Percentiles rank a stretch among this genome's conserved stretches.
phyloP scores from a whole-genome alignment of 1,140 invertebrate genomes.

The Ericerus pela region DNA sequence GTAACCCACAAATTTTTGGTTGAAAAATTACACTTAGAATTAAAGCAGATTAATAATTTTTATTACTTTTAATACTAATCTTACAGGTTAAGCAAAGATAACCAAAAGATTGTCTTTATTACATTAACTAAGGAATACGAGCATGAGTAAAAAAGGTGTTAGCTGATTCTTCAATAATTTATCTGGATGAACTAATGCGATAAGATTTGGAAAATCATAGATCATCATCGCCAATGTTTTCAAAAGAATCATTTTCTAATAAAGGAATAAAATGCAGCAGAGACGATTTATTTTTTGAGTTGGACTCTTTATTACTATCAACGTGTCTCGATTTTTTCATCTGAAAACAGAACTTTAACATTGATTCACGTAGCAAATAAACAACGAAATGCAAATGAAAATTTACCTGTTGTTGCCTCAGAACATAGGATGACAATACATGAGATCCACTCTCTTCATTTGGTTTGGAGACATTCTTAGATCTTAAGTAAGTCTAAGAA shows the following conservation, averaged over 20 bases:
- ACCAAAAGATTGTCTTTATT: no score
- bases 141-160: no score
- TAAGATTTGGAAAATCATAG: slow-evolving; percentile 19
- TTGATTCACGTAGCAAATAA: not conserved
- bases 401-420: not conserved
- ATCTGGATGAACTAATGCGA: no score
- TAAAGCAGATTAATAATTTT: no score
- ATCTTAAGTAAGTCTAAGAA: slow-evolving; percentile 18
- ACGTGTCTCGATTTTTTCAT: not conserved
- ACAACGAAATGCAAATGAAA: not conserved
- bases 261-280: slow-evolving; percentile 20
- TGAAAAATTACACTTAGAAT: no score
- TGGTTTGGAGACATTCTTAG: slow-evolving; percentile 38
- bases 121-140: no score
- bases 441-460: slow-evolving; percentile 26
- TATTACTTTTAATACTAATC: no score
- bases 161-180: no score
- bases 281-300: slow-evolving; percentile 21
- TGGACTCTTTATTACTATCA: slow-evolving; percentile 14
- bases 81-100: no score
- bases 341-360: not conserved
- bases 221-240: slow-evolving; percentile 25
- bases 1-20: no score
- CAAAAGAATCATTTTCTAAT: slow-evolving; percentile 25
- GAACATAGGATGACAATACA: not conserved